A percentile compares a stretch with the other conserved stretches of the same genome.
Evolutionary conservation across 2,797 vertebrate species (phyloP).

Genomic region (Borostomias antarcticus): DNA sequence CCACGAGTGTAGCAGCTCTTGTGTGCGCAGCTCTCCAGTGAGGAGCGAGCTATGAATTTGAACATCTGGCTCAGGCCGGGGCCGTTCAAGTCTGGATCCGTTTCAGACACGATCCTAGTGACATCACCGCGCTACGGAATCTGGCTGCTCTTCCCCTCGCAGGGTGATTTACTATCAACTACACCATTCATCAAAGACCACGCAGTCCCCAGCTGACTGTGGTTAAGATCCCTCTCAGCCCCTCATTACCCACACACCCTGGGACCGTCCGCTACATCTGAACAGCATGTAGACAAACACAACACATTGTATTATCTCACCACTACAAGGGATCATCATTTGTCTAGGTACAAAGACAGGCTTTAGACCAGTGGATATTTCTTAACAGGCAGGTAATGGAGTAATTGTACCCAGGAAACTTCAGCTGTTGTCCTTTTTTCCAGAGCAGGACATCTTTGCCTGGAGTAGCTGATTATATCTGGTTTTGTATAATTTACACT

Average conservation of each 20-base stretch:
- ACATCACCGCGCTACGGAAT: constrained; percentile 78
- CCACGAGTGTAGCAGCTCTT: constrained; percentile 24
- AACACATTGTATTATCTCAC: constrained; percentile 37
- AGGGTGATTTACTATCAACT: constrained; percentile 70
- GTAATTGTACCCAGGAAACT: not conserved
- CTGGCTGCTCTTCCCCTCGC: constrained; percentile 60
- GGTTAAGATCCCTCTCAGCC: constrained; percentile 62
- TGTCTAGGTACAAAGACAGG: constrained; percentile 29
- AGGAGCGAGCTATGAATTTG: constrained; percentile 53
- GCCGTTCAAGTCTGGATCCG: constrained; percentile 81
- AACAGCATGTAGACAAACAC: constrained; percentile 40
- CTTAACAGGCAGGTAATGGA: constrained; percentile 19
- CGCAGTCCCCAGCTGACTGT: constrained; percentile 45
- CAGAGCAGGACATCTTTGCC: not conserved
- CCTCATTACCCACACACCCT: constrained; percentile 62
- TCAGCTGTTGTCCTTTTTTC: not conserved
- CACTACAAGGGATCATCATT: constrained; percentile 31
- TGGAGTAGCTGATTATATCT: not conserved
- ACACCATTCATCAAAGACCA: constrained; percentile 69
- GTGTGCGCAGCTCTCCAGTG: constrained; percentile 34
- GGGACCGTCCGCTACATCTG: constrained; percentile 24
- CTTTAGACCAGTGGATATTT: constrained; percentile 23
- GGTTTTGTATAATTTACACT: no score
- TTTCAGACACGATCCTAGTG: constrained; percentile 70
- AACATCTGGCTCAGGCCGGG: constrained; percentile 74